These are phyloP conservation scores for Andrena flavipes DNA, from an alignment of 2,888 invertebrate species.

Conservation along the genomic window DNA sequence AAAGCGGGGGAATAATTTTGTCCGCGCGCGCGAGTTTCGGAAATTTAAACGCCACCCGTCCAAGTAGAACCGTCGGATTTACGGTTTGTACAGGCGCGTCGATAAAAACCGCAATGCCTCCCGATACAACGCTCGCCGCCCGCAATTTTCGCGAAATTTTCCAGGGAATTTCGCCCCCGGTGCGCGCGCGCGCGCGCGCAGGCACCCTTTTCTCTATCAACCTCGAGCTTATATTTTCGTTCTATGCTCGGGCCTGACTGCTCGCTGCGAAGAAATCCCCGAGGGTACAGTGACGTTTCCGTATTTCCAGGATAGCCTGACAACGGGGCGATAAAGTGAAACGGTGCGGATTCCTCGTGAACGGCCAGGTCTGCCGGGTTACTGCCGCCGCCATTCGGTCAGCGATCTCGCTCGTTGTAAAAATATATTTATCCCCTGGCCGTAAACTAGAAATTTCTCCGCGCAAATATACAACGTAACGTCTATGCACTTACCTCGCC, in stretches of 20 bases:
- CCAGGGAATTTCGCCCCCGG: not conserved
- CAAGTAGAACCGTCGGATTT: slow-evolving; percentile 2
- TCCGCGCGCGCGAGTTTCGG: not conserved
- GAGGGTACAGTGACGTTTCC: slow-evolving; percentile 60
- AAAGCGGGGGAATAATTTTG: not conserved
- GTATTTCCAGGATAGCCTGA: slow-evolving; percentile 67
- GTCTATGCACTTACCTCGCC: not conserved
- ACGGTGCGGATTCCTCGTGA: slow-evolving; percentile 65
- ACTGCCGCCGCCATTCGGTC: slow-evolving; percentile 57
- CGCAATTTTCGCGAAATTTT: slow-evolving; percentile 48
- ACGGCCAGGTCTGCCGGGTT: slow-evolving; percentile 53
- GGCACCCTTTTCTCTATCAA: slow-evolving; percentile 35
- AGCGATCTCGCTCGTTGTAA: slow-evolving; percentile 57
- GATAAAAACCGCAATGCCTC: slow-evolving; percentile 20
- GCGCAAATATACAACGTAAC: not conserved
- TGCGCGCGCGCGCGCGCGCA: not conserved
- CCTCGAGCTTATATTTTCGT: slow-evolving; percentile 54
- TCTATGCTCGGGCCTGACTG: slow-evolving; percentile 18
- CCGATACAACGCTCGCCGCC: not conserved
- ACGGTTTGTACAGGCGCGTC: not conserved
- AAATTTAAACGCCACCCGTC: not conserved
- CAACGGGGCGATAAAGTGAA: slow-evolving; percentile 71
- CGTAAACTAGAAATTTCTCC: slow-evolving; percentile 48
- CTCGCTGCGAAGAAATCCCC: slow-evolving; percentile 51
- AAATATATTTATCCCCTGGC: slow-evolving; percentile 66